phyloP scores from a whole-genome alignment of 2,797 vertebrate species.

The Esox lucius region DNA sequence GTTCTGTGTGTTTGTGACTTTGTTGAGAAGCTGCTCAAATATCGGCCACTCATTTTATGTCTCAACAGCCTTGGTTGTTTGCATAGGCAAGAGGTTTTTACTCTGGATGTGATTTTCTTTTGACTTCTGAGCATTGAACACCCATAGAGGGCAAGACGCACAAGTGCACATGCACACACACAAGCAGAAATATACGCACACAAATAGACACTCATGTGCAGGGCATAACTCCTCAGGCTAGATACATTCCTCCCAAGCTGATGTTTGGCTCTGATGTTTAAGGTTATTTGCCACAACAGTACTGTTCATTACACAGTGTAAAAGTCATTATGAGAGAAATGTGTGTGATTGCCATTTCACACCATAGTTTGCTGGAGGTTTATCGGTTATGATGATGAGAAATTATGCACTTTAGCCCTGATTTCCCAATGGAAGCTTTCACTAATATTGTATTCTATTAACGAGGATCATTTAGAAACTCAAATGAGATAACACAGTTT shows the following conservation, averaged over 20 bases:
- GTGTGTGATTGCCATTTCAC: not conserved
- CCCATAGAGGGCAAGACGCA: not conserved
- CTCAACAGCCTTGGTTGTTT: too few species aligned
- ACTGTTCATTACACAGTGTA: not conserved
- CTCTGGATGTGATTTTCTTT: not conserved
- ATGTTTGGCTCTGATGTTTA: slow-evolving; percentile 12
- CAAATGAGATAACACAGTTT: not conserved
- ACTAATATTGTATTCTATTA: not conserved
- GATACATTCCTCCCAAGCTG: slow-evolving; percentile 20
- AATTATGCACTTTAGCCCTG: not conserved
- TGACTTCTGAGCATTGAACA: not conserved
- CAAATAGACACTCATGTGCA: not conserved
- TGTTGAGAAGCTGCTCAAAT: not conserved
- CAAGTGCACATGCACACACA: not conserved
- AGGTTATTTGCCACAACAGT: slow-evolving; percentile 7
- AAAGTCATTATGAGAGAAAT: not conserved
- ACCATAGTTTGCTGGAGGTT: not conserved
- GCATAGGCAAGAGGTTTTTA: not conserved
- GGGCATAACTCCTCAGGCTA: not conserved
- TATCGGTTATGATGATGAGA: not conserved
- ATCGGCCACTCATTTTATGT: not conserved
- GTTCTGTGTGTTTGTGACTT: not conserved
- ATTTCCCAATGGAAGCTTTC: not conserved
- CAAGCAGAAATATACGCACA: not conserved
- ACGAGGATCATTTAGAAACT: not conserved